Evolutionary conservation across 2,113 vertebrate species (phyloP).

Genomic region (rat (Rattus norvegicus)): DNA sequence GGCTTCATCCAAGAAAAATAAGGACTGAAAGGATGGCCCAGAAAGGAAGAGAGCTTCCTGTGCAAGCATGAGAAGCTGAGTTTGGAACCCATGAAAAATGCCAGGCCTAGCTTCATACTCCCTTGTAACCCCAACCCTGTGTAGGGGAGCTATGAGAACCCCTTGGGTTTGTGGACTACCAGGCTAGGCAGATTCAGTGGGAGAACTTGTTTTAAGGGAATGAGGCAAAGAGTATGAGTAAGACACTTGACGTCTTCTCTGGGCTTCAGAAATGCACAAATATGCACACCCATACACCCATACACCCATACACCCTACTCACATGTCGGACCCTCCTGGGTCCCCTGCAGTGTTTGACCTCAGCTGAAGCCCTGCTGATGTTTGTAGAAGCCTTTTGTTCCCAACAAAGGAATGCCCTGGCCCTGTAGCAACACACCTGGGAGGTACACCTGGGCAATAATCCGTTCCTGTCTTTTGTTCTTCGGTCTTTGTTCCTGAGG

Average conservation of each 20-base stretch:
- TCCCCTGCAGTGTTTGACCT: too few species aligned
- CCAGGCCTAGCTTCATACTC: neutral
- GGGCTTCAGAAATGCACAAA: neutral
- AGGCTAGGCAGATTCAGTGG: neutral
- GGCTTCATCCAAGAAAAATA: neutral
- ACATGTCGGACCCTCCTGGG: too few species aligned
- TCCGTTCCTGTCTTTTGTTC: too few species aligned
- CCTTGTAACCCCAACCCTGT: neutral
- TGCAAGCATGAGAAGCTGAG: neutral
- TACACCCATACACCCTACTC: neutral
- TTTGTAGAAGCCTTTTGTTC: too few species aligned
- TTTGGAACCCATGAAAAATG: neutral
- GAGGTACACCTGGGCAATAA: too few species aligned
- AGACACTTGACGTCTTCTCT: neutral
- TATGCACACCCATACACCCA: neutral
- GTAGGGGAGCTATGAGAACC: too few species aligned
- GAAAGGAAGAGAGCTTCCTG: neutral
- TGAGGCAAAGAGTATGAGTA: neutral
- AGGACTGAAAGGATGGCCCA: neutral
- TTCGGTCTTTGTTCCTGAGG: too few species aligned
- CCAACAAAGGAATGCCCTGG: too few species aligned
- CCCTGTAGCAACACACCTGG: too few species aligned
- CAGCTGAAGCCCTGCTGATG: too few species aligned
- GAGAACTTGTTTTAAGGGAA: neutral
- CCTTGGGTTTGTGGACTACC: neutral